phyloP scores from a whole-genome alignment of 2,888 invertebrate species.

The Eubasilissa splendida region DNA sequence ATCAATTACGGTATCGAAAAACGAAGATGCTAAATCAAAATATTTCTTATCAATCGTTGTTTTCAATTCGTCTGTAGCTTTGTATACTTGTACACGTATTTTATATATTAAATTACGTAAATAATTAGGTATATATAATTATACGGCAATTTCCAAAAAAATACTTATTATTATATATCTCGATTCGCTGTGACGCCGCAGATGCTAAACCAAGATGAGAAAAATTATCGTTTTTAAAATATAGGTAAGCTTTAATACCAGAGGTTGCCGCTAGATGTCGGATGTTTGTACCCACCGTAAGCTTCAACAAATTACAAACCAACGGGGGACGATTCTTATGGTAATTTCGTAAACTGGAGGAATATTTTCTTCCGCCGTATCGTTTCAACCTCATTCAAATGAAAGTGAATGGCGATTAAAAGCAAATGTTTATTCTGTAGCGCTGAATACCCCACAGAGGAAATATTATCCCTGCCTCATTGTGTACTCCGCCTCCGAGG shows the following conservation, averaged over 20 bases:
- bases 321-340: constrained; percentile 59
- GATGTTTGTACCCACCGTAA: constrained; percentile 32
- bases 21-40: no score
- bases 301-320: constrained; percentile 57
- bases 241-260: not conserved
- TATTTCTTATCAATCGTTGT: no score
- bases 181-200: no score
- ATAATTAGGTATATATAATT: no score
- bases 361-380: constrained; percentile 57
- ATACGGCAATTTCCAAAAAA: no score
- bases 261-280: not conserved
- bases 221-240: not conserved
- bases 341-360: constrained; percentile 57
- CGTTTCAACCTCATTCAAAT: constrained; percentile 58
- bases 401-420: constrained; percentile 59
- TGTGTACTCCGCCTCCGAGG: constrained; percentile 14
- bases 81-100: no score
- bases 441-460: constrained; percentile 57
- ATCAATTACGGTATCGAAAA: no score
- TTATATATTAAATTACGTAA: no score
- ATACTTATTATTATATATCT: no score
- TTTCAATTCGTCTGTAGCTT: no score
- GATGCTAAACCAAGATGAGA: no score
- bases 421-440: constrained; percentile 58
- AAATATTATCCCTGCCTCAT: constrained; percentile 49